phyloP scores from a whole-genome alignment of 2,113 vertebrate species.

The Alosa alosa region DNA sequence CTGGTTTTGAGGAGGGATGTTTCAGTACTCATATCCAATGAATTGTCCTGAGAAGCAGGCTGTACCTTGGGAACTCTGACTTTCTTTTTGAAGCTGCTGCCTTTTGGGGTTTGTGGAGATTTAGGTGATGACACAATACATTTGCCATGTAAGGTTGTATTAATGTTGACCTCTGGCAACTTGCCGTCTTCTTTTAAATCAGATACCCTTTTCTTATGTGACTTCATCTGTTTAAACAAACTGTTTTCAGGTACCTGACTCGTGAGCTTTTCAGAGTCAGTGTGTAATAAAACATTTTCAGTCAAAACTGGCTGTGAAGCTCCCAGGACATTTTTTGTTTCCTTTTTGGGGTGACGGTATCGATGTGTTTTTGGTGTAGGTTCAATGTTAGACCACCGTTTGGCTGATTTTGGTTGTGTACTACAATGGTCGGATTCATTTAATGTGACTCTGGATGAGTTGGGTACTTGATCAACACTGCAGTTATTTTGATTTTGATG shows the following conservation, averaged over 20 bases:
- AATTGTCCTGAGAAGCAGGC: neutral
- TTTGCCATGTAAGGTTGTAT: neutral
- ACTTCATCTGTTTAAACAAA: neutral
- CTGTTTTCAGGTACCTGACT: neutral
- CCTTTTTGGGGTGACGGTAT: neutral
- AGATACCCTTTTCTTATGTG: neutral
- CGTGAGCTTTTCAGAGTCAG: neutral
- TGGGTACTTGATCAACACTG: neutral
- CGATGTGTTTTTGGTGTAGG: neutral
- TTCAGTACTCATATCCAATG: neutral
- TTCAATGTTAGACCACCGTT: neutral
- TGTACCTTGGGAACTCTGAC: neutral
- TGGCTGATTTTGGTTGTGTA: neutral
- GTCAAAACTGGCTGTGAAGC: neutral
- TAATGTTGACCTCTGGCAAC: neutral
- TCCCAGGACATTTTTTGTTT: neutral
- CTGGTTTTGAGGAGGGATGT: neutral
- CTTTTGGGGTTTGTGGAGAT: neutral
- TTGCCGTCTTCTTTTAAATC: neutral
- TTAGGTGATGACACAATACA: neutral
- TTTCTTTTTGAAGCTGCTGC: neutral
- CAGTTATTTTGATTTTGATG: neutral
- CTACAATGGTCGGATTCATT: neutral
- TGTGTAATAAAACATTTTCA: neutral
- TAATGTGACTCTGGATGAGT: neutral